Conservation (phyloP, 2,797 vertebrate genomes). For the Ptychobarbus kaznakovi region DNA sequence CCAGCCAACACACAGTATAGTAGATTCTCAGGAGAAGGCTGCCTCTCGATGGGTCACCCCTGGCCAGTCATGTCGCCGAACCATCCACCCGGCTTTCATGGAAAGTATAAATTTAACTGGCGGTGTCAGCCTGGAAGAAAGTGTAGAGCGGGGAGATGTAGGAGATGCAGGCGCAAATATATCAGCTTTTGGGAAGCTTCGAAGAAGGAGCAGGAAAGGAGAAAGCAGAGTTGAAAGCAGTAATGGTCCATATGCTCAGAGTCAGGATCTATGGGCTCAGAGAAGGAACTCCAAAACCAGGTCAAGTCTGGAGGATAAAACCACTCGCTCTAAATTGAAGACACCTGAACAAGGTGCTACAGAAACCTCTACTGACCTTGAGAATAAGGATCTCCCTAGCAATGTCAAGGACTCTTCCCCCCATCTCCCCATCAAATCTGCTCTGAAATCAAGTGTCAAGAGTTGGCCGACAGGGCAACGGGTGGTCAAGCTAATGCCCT, state of each 20-base stretch:
- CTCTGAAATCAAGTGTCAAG: conserved; percentile 79
- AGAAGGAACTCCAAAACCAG: conserved; percentile 78
- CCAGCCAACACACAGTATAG: conserved; percentile 17
- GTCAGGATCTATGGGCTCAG: conserved; percentile 74
- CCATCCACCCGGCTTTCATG: conserved; percentile 64
- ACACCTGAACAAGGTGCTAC: conserved; percentile 53
- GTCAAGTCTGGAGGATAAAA: conserved; percentile 61
- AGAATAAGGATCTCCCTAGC: conserved; percentile 60
- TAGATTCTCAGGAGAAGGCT: conserved; percentile 66
- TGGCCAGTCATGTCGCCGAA: conserved; percentile 72
- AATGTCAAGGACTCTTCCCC: conserved; percentile 65
- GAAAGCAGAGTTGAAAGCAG: conserved; percentile 76
- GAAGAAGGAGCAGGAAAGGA: conserved; percentile 79
- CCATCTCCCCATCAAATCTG: conserved; percentile 78
- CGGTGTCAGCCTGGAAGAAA: conserved; percentile 76
- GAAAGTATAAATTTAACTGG: conserved; percentile 71
- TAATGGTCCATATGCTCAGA: conserved; percentile 76
- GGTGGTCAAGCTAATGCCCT: conserved; percentile 61
- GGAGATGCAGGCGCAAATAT: conserved; percentile 65
- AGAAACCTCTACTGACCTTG: conserved; percentile 66
- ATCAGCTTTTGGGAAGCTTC: conserved; percentile 79
- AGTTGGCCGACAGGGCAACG: conserved; percentile 63
- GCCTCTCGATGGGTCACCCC: conserved; percentile 74
- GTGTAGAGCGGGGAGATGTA: conserved; percentile 65
- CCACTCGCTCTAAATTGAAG: conserved; percentile 40